phyloP scores from a whole-genome alignment of 2,797 vertebrate genomes.

The Gila robusta region DNA sequence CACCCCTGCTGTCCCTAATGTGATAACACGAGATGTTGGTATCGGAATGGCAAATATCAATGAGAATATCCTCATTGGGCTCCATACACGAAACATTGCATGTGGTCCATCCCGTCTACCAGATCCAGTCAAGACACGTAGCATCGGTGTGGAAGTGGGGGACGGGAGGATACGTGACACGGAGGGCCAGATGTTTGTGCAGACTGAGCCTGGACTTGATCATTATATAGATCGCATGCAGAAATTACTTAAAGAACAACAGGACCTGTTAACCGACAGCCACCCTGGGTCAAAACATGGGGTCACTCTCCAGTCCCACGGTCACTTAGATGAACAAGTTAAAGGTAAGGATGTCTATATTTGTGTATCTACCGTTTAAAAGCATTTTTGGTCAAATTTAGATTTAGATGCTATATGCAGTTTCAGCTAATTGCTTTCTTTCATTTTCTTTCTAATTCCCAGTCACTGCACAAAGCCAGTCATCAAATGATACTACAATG shows the following conservation, averaged over 20 bases:
- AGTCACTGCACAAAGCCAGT: conserved; percentile 55
- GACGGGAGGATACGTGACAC: conserved; percentile 77
- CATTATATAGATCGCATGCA: conserved; percentile 93
- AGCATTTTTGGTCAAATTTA: conserved; percentile 10
- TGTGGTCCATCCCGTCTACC: conserved; percentile 86
- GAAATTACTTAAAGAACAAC: conserved; percentile 88
- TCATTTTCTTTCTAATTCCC: conserved; percentile 44
- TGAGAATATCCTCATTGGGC: conserved; percentile 91
- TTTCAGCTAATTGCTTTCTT: conserved; percentile 8
- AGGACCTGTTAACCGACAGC: conserved; percentile 86
- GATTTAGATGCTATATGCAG: neutral
- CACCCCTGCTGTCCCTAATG: conserved; percentile 68
- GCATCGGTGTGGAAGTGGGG: conserved; percentile 84
- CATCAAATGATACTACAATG: conserved; percentile 61
- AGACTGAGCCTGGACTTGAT: conserved; percentile 80
- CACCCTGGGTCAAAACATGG: conserved; percentile 78
- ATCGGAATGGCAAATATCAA: conserved; percentile 87
- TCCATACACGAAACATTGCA: conserved; percentile 93
- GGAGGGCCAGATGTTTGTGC: conserved; percentile 60
- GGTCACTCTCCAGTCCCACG: conserved; percentile 79
- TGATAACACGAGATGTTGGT: conserved; percentile 84
- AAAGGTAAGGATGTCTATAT: conserved; percentile 75
- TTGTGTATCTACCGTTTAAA: conserved; percentile 64
- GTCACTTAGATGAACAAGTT: conserved; percentile 65
- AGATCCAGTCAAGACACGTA: conserved; percentile 84